Evolutionary conservation across 2,888 invertebrate genomes (phyloP).

Genomic region (Norana najaformis): DNA sequence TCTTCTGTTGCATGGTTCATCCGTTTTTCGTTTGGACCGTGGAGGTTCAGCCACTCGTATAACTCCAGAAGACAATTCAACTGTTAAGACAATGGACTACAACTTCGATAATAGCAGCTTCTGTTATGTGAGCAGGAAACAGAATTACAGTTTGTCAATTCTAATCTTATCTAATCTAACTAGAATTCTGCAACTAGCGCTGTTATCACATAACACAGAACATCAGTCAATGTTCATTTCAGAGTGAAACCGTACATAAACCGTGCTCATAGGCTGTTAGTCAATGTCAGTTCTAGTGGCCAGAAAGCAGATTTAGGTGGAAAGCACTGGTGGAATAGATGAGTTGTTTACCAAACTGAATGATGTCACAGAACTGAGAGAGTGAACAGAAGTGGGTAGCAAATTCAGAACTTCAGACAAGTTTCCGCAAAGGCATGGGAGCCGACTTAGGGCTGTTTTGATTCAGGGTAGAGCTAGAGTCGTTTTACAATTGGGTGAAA

Average conservation of each 20-base stretch:
- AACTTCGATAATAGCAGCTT: slow-evolving; percentile 72
- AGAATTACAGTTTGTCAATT: not conserved
- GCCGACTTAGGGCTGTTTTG: too few species aligned
- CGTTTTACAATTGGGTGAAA: too few species aligned
- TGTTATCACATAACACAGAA: not conserved
- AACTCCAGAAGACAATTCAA: slow-evolving; percentile 19
- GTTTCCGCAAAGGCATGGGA: too few species aligned
- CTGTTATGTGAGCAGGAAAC: slow-evolving; percentile 72
- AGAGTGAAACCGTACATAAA: not conserved
- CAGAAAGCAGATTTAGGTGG: too few species aligned
- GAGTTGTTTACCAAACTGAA: too few species aligned
- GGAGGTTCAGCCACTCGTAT: not conserved
- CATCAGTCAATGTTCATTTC: not conserved
- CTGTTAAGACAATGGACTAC: slow-evolving; percentile 67
- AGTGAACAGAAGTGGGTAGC: too few species aligned
- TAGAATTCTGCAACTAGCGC: not conserved
- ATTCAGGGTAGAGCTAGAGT: too few species aligned
- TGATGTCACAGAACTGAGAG: too few species aligned
- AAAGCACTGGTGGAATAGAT: too few species aligned
- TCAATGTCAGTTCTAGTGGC: not conserved
- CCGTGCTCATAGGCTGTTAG: not conserved
- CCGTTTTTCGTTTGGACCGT: not conserved
- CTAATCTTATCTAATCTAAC: not conserved
- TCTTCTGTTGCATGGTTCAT: not conserved
- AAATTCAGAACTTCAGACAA: too few species aligned